phyloP scores from a whole-genome alignment of 2,113 vertebrate genomes.

The Lasiurus borealis region DNA sequence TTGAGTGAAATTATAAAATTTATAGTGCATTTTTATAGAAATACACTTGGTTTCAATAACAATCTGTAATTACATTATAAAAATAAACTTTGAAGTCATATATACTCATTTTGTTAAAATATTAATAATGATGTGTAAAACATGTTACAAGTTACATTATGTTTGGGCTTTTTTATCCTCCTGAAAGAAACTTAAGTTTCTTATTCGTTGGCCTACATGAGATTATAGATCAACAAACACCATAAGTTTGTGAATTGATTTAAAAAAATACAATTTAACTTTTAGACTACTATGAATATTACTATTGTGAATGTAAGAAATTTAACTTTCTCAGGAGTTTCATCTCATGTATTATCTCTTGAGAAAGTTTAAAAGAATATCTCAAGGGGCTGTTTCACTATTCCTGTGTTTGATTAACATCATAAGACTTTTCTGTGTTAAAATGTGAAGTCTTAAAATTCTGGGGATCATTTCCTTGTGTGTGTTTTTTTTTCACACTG shows the following conservation, averaged over 20 bases:
- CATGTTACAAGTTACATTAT: not conserved
- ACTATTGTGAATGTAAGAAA: not conserved
- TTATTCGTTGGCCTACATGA: not conserved
- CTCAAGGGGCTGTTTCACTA: not conserved
- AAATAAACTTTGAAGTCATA: not conserved
- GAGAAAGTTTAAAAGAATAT: not conserved
- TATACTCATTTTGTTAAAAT: constrained; percentile 31
- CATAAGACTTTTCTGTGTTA: not conserved
- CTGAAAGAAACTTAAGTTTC: not conserved
- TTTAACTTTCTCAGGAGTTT: not conserved
- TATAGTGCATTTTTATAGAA: not conserved
- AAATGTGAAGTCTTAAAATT: not conserved
- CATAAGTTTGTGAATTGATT: not conserved
- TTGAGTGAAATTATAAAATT: not conserved
- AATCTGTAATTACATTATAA: not conserved
- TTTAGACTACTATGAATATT: not conserved
- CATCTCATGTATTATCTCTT: not conserved
- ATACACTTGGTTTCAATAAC: not conserved
- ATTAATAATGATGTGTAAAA: constrained; percentile 20
- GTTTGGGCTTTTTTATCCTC: not conserved
- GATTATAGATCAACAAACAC: not conserved
- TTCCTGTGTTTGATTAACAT: not conserved
- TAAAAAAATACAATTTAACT: not conserved
- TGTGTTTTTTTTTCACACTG: not conserved
- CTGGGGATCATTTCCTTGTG: not conserved